A percentile compares a stretch with the other conserved stretches of the same genome.
phyloP scores from a whole-genome alignment of 2,113 vertebrate species.

The Aspiorhynchus laticeps region DNA sequence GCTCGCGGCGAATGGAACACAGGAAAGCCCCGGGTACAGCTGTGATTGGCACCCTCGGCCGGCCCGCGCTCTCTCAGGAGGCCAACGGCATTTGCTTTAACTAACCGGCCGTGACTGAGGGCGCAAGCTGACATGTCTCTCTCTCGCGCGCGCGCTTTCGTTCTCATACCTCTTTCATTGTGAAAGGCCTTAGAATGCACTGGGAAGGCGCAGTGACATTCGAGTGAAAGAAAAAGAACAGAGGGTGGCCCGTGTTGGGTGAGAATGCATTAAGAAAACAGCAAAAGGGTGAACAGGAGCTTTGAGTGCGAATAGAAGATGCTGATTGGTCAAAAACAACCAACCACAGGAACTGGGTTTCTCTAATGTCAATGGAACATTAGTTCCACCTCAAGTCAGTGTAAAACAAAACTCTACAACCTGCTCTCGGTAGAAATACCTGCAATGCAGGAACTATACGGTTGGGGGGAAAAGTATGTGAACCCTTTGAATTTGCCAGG shows the following conservation, averaged over 20 bases:
- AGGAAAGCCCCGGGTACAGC: conserved; percentile 68
- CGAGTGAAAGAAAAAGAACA: conserved; percentile 13
- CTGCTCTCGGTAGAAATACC: background rate
- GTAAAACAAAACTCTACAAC: background rate
- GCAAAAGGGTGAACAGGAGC: conserved; percentile 43
- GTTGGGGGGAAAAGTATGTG: background rate
- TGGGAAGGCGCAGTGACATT: conserved; percentile 19
- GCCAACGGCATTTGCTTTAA: conserved; percentile 72
- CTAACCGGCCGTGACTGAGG: conserved; percentile 78
- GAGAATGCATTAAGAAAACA: background rate
- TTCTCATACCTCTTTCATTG: conserved; percentile 27
- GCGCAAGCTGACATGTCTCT: conserved; percentile 68
- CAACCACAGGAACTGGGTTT: conserved; percentile 66
- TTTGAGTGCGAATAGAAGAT: conserved; percentile 40
- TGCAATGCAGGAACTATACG: background rate
- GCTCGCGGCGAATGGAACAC: conserved; percentile 71
- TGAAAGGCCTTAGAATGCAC: conserved; percentile 16
- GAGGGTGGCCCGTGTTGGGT: conserved; percentile 40
- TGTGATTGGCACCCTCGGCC: conserved; percentile 75
- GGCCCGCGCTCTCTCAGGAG: conserved; percentile 65
- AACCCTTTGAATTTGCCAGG: background rate
- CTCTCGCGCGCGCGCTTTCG: conserved; percentile 35
- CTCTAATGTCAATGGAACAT: background rate
- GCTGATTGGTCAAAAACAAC: conserved; percentile 14
- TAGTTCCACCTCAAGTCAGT: background rate